Percentiles rank a stretch among this genome's conserved stretches.
Conservation (phyloP, 2,113 vertebrate genomes). For the Pedetes capensis region DNA sequence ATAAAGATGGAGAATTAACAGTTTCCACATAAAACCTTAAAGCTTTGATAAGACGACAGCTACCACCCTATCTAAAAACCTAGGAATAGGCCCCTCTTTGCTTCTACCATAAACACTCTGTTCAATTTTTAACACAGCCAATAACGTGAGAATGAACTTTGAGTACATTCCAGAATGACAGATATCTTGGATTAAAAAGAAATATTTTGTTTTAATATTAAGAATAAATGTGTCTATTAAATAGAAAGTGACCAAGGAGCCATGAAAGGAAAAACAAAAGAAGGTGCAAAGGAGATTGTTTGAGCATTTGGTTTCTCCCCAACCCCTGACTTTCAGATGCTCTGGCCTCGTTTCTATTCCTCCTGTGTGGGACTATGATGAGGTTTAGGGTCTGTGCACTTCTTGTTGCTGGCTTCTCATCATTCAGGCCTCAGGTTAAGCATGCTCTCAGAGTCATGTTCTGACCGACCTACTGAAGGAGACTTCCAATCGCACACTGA, state of each 20-base stretch:
- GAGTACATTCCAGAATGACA: neutral
- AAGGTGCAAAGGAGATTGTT: neutral
- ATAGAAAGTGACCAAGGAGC: neutral
- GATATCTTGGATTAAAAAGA: neutral
- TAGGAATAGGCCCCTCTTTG: neutral
- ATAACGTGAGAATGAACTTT: neutral
- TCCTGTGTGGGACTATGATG: neutral
- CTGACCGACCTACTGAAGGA: neutral
- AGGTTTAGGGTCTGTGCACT: neutral
- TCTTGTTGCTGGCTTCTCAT: neutral
- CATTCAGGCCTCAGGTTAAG: neutral
- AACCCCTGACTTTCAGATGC: neutral
- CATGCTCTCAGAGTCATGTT: neutral
- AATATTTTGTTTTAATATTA: neutral
- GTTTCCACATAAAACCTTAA: neutral
- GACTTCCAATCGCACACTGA: rapidly evolving
- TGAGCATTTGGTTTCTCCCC: neutral
- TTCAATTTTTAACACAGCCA: neutral
- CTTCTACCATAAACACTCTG: neutral
- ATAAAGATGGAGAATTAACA: neutral
- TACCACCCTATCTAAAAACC: neutral
- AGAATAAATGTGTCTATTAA: neutral
- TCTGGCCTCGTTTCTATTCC: neutral
- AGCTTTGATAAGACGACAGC: neutral
- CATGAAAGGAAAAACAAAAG: neutral